Evolutionary conservation across 37 sponge, comb jelly and placozoan genomes (phyloP).

Genomic region (Ephydatia muelleri): DNA sequence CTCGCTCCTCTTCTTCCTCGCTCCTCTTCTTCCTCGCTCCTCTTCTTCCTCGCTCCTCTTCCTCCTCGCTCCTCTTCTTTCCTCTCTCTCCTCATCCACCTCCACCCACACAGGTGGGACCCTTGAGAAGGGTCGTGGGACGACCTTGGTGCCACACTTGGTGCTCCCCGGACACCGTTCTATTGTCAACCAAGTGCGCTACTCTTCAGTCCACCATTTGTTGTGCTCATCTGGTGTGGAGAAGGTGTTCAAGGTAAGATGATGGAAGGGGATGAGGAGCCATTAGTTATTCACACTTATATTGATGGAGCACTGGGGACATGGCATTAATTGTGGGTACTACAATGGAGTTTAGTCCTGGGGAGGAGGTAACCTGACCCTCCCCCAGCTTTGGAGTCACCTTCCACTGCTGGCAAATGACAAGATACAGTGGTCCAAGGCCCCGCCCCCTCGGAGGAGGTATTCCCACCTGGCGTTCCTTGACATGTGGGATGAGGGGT

Average conservation of each 20-base stretch:
- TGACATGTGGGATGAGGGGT: neutral
- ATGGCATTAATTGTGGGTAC: neutral
- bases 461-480: slow-evolving; percentile 10
- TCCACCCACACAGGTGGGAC: neutral
- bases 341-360: neutral
- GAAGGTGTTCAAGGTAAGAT: slow-evolving; percentile 68
- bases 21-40: too few relatives aligned
- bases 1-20: too few relatives aligned
- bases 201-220: slow-evolving; percentile 43
- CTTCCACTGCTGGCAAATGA: neutral
- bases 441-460: slow-evolving; percentile 29
- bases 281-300: neutral
- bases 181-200: slow-evolving; percentile 73
- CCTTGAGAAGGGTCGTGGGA: neutral
- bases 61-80: neutral
- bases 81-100: neutral
- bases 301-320: neutral
- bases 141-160: slow-evolving; percentile 32
- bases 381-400: slow-evolving; percentile 43
- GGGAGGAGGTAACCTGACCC: neutral
- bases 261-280: neutral
- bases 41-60: too few relatives aligned
- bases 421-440: slow-evolving; percentile 15
- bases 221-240: slow-evolving; percentile 74
- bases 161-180: slow-evolving; percentile 79